Conservation (phyloP, 2,113 vertebrate species). For the Ailurus styani region DNA sequence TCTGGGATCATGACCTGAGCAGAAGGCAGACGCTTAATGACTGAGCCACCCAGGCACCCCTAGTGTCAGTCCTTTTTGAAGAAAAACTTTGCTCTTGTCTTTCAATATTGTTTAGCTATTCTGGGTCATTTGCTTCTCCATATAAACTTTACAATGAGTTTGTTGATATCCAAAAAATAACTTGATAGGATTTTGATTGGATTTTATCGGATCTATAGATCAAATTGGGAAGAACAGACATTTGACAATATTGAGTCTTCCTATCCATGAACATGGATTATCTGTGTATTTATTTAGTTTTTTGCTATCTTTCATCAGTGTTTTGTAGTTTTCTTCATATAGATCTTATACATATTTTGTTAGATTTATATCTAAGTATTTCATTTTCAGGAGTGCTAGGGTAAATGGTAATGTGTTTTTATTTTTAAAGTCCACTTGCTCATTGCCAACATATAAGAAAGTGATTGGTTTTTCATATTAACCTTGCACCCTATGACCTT, state of each 20-base stretch:
- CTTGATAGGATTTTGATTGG: neutral
- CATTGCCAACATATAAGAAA: neutral
- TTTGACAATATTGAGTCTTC: neutral
- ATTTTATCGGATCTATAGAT: neutral
- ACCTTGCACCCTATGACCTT: neutral
- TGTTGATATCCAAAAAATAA: neutral
- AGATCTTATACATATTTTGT: neutral
- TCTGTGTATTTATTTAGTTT: neutral
- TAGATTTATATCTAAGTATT: neutral
- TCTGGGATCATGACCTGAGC: too few species aligned
- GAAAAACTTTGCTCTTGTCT: neutral
- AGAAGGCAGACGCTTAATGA: too few species aligned
- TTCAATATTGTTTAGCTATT: neutral
- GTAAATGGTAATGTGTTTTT: neutral
- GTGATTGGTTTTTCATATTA: neutral
- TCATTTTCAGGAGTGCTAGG: neutral
- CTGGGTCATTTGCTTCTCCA: neutral
- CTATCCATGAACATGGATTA: neutral
- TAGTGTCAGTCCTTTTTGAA: neutral
- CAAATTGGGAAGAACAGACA: neutral
- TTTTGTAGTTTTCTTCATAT: neutral
- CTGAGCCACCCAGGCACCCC: too few species aligned
- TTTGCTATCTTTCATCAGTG: neutral
- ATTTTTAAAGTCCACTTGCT: neutral
- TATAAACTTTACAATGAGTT: neutral